A percentile compares a stretch with the other conserved stretches of the same genome.
phyloP scores from a whole-genome alignment of 1,140 invertebrate genomes.

The Temnothorax nylanderi region DNA sequence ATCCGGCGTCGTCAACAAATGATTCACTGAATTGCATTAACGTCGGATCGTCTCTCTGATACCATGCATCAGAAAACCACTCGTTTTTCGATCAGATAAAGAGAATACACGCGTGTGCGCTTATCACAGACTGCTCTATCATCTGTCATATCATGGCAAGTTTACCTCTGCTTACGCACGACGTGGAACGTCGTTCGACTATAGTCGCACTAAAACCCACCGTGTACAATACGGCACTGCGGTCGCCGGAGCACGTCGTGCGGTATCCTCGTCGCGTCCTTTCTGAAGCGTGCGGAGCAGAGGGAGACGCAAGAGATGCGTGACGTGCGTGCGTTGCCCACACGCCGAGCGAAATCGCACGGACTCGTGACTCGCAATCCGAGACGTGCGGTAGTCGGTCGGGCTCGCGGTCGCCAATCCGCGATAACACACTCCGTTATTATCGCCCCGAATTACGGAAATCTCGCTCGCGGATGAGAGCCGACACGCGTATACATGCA shows the following conservation, averaged over 20 bases:
- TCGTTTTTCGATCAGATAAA: neutral
- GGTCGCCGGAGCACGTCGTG: neutral
- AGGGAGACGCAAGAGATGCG: neutral
- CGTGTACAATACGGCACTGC: conserved; percentile 14
- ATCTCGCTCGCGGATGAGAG: neutral
- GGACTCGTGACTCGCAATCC: neutral
- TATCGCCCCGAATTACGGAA: neutral
- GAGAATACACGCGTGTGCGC: neutral
- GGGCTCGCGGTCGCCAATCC: neutral
- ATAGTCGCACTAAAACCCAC: neutral
- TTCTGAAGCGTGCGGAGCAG: neutral
- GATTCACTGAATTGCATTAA: neutral
- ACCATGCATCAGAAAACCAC: neutral
- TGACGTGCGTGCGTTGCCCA: neutral
- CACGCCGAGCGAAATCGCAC: neutral
- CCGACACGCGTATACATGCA: neutral
- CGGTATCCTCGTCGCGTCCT: neutral
- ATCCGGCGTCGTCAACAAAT: neutral
- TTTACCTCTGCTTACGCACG: neutral
- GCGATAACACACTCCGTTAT: neutral
- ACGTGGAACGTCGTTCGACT: neutral
- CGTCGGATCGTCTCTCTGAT: neutral
- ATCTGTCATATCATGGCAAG: neutral
- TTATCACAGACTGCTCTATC: neutral
- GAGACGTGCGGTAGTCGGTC: neutral